Evolutionary conservation across 2,797 vertebrate genomes (phyloP), one percentile per base, ranked within the genome.

Genomic region (Linurgus olivaceus): DNA sequence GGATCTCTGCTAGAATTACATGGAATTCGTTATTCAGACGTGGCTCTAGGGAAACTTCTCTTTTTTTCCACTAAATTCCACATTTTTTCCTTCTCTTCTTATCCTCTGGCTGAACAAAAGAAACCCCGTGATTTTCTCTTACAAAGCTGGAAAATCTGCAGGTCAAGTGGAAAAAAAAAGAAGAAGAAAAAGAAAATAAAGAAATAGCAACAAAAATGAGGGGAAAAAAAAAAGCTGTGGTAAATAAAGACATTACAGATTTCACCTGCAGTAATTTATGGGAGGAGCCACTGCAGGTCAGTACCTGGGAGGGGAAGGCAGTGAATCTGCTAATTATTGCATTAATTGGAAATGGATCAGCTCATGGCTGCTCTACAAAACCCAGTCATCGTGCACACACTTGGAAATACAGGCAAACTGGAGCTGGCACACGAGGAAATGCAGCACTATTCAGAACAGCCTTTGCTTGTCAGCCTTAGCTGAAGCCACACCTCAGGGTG

Each of bases 301-400:
- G 62, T 62, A 40, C 31, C 62, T 88, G 5, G 13, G 38, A 83
- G 50, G 68, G 42, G 29, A 80, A 77, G 44, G 70, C 73, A 93
- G 45, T 50, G n/a, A 37, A 4, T 62, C 55, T 68, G 65, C 74
- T 72, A 85, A 86, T 94, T 90, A 76, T 35, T 42, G 66, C 77
- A 50, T 67, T 63, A 58, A 61, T 81, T 38, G 51, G 63, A 62
- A 92, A 80, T 20, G 20, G 72, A 28, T 66, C 51, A 44, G 54
- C 59, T 91, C 47, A 16, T 11, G 26, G 52, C 33, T 33, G 1
- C 73, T 61, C 50, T 26, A 20, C 38, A 51, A 38, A 57, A 38
- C 23, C 8, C 17, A 68, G 37, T 3, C 0, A 0, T 81, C 37
- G 23, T 18, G 71, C 47, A 62, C 24, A 80, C 58, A 21, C 55